Evolutionary conservation across 2,113 vertebrate genomes (phyloP).

Genomic region (Tiliqua scincoides): DNA sequence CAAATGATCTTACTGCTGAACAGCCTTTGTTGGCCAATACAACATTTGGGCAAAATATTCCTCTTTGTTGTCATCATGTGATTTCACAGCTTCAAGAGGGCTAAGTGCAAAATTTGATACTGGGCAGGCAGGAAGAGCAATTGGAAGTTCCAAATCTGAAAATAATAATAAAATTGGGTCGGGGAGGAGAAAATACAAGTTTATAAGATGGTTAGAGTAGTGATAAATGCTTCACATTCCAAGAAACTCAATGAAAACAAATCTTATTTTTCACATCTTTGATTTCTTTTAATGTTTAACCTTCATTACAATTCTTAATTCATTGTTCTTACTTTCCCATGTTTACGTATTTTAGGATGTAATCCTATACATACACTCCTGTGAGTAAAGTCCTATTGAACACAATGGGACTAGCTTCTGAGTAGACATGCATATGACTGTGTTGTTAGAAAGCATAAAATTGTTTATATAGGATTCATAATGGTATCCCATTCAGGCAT

Average conservation of each 20-base stretch:
- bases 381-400: no score
- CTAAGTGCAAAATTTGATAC: not conserved
- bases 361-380: no score
- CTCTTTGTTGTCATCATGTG: not conserved
- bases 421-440: no score
- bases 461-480: not conserved
- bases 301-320: no score
- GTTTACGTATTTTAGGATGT: not conserved
- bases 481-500: not conserved
- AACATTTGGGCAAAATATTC: not conserved
- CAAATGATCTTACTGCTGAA: slow-evolving; percentile 64
- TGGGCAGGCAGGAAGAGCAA: slow-evolving; percentile 78
- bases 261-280: not conserved
- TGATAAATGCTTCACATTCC: not conserved
- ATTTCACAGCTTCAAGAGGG: slow-evolving; percentile 26
- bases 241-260: not conserved
- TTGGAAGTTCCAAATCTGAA: slow-evolving; percentile 77
- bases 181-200: slow-evolving; percentile 20
- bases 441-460: no score
- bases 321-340: no score
- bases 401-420: no score
- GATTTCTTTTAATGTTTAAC: not conserved
- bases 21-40: not conserved
- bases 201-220: slow-evolving; percentile 33
- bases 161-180: slow-evolving; percentile 37